A percentile compares a stretch with the other conserved stretches of the same genome.
These are phyloP conservation scores for Polyommatus iphigenia DNA, from an alignment of 2,888 invertebrate species.

Conservation along the genomic window DNA sequence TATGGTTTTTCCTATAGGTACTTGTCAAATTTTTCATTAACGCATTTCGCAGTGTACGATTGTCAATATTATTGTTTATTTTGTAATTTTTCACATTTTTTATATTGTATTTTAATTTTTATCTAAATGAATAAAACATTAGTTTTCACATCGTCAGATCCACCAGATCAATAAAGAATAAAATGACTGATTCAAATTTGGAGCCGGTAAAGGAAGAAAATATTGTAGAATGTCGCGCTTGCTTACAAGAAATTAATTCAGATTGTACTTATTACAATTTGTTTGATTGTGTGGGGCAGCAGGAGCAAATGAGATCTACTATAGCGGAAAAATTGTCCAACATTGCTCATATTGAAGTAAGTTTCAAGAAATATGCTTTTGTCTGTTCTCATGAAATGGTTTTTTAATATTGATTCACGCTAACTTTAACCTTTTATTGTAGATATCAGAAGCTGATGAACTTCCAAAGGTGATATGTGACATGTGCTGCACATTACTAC, in stretches of 20 bases:
- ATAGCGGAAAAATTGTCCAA: constrained; percentile 62
- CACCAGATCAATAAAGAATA: constrained; percentile 2
- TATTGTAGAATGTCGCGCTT: constrained; percentile 58
- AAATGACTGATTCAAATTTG: constrained; percentile 35
- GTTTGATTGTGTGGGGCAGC: constrained; percentile 60
- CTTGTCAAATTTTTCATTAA: too few species aligned
- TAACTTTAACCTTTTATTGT: constrained; percentile 39
- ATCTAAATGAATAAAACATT: constrained; percentile 3
- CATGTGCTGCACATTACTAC: constrained; percentile 53
- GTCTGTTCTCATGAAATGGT: not conserved
- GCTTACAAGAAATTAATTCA: constrained; percentile 51
- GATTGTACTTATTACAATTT: constrained; percentile 49
- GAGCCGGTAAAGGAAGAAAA: constrained; percentile 30
- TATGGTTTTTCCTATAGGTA: too few species aligned
- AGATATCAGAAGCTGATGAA: constrained; percentile 55
- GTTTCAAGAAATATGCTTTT: not conserved
- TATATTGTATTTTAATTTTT: not conserved
- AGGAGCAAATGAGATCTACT: constrained; percentile 58
- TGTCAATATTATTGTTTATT: not conserved
- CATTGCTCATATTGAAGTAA: constrained; percentile 60
- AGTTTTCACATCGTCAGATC: not conserved
- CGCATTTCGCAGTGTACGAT: too few species aligned
- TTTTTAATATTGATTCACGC: not conserved
- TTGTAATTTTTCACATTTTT: not conserved
- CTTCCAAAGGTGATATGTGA: constrained; percentile 63